A percentile compares a stretch with the other conserved stretches of the same genome.
phyloP scores from a whole-genome alignment of 2,113 vertebrate genomes.

The Chaetops frenatus region DNA sequence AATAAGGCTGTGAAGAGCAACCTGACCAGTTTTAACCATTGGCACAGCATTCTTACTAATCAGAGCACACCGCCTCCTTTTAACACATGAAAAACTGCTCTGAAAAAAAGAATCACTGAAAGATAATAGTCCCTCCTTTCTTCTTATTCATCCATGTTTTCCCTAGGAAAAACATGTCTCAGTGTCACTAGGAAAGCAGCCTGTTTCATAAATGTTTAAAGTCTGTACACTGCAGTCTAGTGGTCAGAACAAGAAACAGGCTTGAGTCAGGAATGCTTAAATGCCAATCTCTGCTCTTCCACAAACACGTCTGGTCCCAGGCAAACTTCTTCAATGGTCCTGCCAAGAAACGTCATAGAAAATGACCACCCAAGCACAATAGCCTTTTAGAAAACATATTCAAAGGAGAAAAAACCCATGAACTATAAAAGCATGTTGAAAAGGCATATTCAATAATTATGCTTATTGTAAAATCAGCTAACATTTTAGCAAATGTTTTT shows the following conservation, averaged over 20 bases:
- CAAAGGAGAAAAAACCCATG: neutral
- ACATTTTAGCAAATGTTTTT: neutral
- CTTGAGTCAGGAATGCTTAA: neutral
- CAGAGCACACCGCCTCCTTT: neutral
- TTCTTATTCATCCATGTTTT: neutral
- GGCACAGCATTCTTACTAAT: neutral
- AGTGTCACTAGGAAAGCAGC: neutral
- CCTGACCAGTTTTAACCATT: neutral
- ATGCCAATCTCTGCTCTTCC: neutral
- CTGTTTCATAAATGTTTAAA: neutral
- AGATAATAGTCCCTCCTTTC: neutral
- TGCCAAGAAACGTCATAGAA: constrained; percentile 26
- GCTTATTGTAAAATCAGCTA: neutral
- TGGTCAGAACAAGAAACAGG: constrained; percentile 1
- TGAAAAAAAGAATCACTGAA: neutral
- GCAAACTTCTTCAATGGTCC: neutral
- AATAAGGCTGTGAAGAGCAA: neutral
- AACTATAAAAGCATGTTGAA: constrained; percentile 20
- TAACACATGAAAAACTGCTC: neutral
- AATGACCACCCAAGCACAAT: constrained; percentile 30
- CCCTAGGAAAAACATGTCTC: neutral
- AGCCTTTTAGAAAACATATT: neutral
- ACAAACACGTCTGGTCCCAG: neutral
- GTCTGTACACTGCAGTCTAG: constrained; percentile 42
- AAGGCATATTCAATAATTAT: neutral